Base-by-base conservation (phyloP, 2,113 vertebrate species). In the Mionectes macconnelli region DNA sequence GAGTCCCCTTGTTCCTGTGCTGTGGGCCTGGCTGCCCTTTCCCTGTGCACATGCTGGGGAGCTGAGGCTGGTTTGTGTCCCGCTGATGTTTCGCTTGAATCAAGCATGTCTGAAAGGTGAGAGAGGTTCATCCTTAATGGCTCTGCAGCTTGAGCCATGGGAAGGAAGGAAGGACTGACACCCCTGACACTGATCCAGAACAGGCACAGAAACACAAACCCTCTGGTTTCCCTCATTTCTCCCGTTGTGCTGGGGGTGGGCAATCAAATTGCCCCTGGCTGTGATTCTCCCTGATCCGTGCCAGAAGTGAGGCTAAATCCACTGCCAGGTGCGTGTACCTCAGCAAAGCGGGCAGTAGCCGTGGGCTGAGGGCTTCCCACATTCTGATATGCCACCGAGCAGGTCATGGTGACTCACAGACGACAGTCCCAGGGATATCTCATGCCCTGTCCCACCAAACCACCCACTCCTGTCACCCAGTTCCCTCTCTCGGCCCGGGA, bases 401-500 rank as follows among this genome's bases (percentile, higher is more conserved):
- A 55, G 68, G 50, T 52, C 44, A 1, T 2, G 25, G 22, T 35
- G 72, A 81, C 85, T 82, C 16, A 2, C 11, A 40, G 30, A 3
- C 49, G 60, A 69, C 70, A 70, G 20, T 63, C 64, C 9, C 3
- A 7, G 6, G 56, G 42, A 49, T 90, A 49, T 92, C 83, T 55
- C 35, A 40, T 84, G 56, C 52, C 39, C 44, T 24, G 19, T 84
- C 72, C 73, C 35, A 8, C 72, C 13, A 3, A 84, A 37, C 91
- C 95, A 67, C 86, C 80, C 77, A n/a, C 73, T 89, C 50, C 47
- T 3, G 2, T 72, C 56, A 9, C 57, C 52, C 62, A n/a, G 53
- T 53, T 17, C 0, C 42, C 10, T 77, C 73, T 37, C 50, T 30
- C 5, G 1, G 67, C 78, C 52, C 27, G 1, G 0, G 15, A 3